Conservation (phyloP, 2,888 invertebrate genomes). For the Nomada flava region DNA sequence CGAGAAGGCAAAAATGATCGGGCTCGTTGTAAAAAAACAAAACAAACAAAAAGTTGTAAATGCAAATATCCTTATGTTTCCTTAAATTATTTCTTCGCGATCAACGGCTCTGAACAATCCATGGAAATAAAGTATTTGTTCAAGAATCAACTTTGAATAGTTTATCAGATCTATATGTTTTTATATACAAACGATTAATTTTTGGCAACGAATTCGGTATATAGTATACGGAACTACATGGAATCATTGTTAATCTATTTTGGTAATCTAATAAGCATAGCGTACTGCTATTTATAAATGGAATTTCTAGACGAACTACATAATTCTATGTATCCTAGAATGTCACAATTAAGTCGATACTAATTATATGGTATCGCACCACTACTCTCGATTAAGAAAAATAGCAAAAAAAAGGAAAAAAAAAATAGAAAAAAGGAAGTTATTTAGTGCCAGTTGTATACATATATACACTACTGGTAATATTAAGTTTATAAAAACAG, state of each 20-base stretch:
- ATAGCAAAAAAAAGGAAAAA: background rate
- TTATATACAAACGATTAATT: constrained; percentile 47
- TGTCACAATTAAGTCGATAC: constrained; percentile 21
- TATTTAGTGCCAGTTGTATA: constrained; percentile 37
- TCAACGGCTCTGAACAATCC: constrained; percentile 4
- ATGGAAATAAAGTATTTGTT: constrained; percentile 42
- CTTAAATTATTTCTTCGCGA: constrained; percentile 24
- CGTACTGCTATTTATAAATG: constrained; percentile 36
- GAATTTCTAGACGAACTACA: constrained; percentile 41
- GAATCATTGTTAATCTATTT: constrained; percentile 36
- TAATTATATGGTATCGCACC: constrained; percentile 27
- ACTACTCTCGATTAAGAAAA: constrained; percentile 16
- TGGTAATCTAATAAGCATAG: constrained; percentile 35
- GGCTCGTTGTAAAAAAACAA: background rate
- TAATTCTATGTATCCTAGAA: constrained; percentile 46
- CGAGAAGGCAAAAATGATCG: constrained; percentile 17
- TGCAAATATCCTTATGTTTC: background rate
- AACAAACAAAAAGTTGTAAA: background rate
- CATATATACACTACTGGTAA: constrained; percentile 37
- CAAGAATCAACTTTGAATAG: constrained; percentile 45
- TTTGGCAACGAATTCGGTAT: constrained; percentile 57
- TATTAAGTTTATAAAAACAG: constrained; percentile 55
- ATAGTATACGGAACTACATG: constrained; percentile 28
- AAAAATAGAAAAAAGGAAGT: background rate
- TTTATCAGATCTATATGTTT: constrained; percentile 47